A percentile compares a stretch with the other conserved stretches of the same genome.
Evolutionary conservation across 2,888 invertebrate species (phyloP).

Genomic region (Cephus rjabovi): DNA sequence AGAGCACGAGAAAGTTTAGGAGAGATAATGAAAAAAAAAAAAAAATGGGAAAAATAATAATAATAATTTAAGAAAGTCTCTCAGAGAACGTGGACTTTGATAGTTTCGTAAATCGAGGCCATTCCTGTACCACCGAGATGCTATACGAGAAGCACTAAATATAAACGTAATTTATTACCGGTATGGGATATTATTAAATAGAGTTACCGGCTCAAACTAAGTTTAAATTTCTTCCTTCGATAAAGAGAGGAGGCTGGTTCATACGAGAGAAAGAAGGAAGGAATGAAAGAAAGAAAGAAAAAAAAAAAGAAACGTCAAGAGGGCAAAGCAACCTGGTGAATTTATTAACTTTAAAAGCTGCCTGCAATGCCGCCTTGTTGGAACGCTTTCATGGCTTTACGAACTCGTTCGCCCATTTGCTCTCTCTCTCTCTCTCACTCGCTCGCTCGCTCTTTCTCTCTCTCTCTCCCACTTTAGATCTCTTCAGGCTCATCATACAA

Average conservation of each 20-base stretch:
- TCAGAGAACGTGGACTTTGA: neutral
- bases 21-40: neutral
- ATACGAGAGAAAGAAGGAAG: slow-evolving; percentile 22
- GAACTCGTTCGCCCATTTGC: slow-evolving; percentile 18
- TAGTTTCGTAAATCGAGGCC: neutral
- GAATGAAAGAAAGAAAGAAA: slow-evolving; percentile 17
- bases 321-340: slow-evolving; percentile 42
- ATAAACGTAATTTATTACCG: slow-evolving; percentile 59
- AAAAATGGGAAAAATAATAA: neutral
- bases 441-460: too few species aligned
- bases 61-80: neutral
- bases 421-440: slow-evolving; percentile 8
- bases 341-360: slow-evolving; percentile 62
- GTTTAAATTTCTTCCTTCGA: slow-evolving; percentile 50
- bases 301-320: slow-evolving; percentile 23
- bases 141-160: slow-evolving; percentile 42
- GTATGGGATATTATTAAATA: slow-evolving; percentile 57
- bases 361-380: slow-evolving; percentile 48
- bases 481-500: slow-evolving; percentile 18
- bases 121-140: slow-evolving; percentile 8
- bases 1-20: neutral
- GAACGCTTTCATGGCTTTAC: slow-evolving; percentile 47
- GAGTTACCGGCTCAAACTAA: slow-evolving; percentile 53
- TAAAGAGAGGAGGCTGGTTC: slow-evolving; percentile 11
- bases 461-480: slow-evolving; percentile 13